Evolutionary conservation across 2,888 invertebrate species (phyloP).

Genomic region (Kryphioiulus occultus): DNA sequence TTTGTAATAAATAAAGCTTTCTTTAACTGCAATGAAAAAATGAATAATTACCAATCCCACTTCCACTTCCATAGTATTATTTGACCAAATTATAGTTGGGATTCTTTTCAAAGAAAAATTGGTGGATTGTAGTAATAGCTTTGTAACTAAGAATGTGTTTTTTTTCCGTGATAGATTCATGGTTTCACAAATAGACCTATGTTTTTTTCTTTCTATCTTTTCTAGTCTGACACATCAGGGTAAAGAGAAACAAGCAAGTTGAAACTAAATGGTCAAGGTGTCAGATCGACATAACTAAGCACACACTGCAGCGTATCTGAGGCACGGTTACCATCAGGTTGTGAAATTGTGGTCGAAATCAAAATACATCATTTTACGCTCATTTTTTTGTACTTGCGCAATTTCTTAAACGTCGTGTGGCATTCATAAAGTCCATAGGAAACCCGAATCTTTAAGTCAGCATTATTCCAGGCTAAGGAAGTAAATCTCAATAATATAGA

Average conservation of each 20-base stretch:
- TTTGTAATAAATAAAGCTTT: too few relatives aligned
- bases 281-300: conserved; percentile 27
- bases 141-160: too few relatives aligned
- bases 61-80: too few relatives aligned
- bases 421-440: conserved; percentile 25
- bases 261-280: conserved; percentile 47
- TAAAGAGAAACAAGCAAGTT: conserved; percentile 35
- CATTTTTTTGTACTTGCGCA: conserved; percentile 34
- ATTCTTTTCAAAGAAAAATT: too few relatives aligned
- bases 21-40: too few relatives aligned
- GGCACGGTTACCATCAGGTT: conserved; percentile 53
- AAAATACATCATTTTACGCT: conserved; percentile 30
- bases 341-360: conserved; percentile 52
- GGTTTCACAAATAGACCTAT: neutral
- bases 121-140: too few relatives aligned
- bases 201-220: neutral
- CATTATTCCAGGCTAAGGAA: conserved; percentile 38
- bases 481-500: conserved; percentile 40
- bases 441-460: conserved; percentile 7
- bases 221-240: conserved; percentile 46
- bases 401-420: conserved; percentile 7
- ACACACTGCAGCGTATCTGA: conserved; percentile 57
- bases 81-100: too few relatives aligned
- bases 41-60: too few relatives aligned
- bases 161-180: too few relatives aligned